Conservation (phyloP, 2,888 invertebrate species). For the Andrena camellia region DNA sequence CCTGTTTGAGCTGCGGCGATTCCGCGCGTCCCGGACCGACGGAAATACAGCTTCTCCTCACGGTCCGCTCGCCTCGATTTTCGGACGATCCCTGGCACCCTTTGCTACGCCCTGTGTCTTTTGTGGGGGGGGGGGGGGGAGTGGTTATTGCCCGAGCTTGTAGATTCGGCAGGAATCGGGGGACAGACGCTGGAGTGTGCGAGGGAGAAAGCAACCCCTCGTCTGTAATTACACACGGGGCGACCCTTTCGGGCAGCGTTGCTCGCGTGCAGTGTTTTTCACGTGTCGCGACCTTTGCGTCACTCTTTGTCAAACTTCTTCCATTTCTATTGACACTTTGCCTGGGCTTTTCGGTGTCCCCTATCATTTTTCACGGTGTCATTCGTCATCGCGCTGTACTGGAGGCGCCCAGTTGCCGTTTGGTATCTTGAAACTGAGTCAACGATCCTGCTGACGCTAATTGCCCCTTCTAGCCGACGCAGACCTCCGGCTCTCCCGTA, state of each 20-base stretch:
- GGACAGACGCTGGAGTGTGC: too few relatives aligned
- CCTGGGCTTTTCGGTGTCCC: background rate
- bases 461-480: constrained; percentile 15
- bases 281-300: too few relatives aligned
- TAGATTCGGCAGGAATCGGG: too few relatives aligned
- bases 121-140: background rate
- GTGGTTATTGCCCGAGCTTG: background rate
- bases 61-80: background rate
- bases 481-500: background rate
- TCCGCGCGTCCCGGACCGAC: background rate
- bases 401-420: too few relatives aligned
- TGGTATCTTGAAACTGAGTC: too few relatives aligned
- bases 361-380: background rate
- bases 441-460: constrained; percentile 18
- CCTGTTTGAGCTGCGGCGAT: constrained; percentile 25
- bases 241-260: background rate
- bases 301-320: background rate
- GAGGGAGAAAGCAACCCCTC: background rate
- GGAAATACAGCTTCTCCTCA: background rate
- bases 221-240: background rate
- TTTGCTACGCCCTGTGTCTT: background rate
- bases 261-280: background rate
- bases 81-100: background rate
- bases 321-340: background rate
- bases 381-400: too few relatives aligned